A percentile compares a stretch with the other conserved stretches of the same genome.
Conservation (phyloP, 2,888 invertebrate genomes). For the Lamellibrachia columna region DNA sequence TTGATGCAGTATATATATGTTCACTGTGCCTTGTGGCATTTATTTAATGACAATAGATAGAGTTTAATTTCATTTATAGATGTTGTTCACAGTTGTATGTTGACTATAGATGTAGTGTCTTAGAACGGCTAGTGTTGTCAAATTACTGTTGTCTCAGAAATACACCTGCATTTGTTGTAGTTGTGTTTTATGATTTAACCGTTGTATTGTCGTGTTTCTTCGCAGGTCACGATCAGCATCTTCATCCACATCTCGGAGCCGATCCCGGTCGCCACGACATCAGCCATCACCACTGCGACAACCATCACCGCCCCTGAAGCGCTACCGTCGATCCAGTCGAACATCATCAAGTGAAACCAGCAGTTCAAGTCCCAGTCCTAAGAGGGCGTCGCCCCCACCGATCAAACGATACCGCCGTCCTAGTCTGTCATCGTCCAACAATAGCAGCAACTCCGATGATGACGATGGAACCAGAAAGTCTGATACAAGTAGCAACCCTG, state of each 20-base stretch:
- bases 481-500: neutral
- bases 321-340: slow-evolving; percentile 53
- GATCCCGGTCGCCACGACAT: neutral
- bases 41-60: no score
- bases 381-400: slow-evolving; percentile 30
- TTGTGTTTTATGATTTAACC: neutral
- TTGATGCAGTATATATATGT: no score
- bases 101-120: no score
- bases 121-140: neutral
- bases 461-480: neutral
- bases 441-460: neutral
- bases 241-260: neutral
- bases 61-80: no score
- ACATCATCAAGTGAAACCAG: slow-evolving; percentile 32
- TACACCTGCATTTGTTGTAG: no score
- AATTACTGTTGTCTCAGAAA: neutral
- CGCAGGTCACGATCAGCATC: neutral
- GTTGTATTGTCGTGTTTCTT: neutral
- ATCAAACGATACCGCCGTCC: slow-evolving; percentile 59
- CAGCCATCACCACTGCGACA: neutral
- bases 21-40: no score
- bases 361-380: slow-evolving; percentile 6
- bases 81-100: no score
- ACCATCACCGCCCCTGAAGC: slow-evolving; percentile 44
- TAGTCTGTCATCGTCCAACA: slow-evolving; percentile 46